Percentiles rank a stretch among this genome's conserved stretches.
phyloP scores from a whole-genome alignment of 2,113 vertebrate species.

The Forbesichthys agassizii region DNA sequence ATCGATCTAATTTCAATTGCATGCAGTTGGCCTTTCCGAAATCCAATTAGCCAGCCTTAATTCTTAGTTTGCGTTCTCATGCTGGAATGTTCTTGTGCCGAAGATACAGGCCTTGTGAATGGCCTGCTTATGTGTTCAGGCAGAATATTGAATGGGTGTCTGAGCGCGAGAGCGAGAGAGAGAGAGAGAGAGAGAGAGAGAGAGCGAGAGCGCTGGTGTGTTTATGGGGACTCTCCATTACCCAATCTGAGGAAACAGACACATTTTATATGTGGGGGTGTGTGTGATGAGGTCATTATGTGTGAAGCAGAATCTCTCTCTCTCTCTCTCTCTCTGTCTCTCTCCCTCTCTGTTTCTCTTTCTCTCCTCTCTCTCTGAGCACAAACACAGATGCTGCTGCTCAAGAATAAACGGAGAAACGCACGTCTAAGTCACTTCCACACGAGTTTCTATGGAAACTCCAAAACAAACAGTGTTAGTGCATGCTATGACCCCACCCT shows the following conservation, averaged over 20 bases:
- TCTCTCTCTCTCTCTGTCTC: conserved; percentile 33
- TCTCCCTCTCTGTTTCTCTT: neutral
- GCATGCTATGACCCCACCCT: conserved; percentile 56
- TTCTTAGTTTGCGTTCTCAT: conserved; percentile 4
- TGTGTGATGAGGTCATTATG: conserved; percentile 66
- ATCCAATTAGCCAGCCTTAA: conserved; percentile 32
- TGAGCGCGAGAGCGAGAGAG: neutral
- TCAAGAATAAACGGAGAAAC: neutral
- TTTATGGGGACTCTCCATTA: conserved; percentile 50
- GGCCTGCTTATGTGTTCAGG: conserved; percentile 16
- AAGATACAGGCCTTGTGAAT: conserved; percentile 20
- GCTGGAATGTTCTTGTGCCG: conserved; percentile 9
- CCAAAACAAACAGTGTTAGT: conserved; percentile 70
- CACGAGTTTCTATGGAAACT: conserved; percentile 62
- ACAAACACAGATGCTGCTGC: conserved; percentile 14
- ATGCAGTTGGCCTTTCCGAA: neutral
- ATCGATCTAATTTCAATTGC: conserved; percentile 19
- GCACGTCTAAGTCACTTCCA: conserved; percentile 22
- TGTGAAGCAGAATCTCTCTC: conserved; percentile 51
- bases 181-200: conserved; percentile 12
- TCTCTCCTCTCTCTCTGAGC: conserved; percentile 18
- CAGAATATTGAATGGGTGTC: conserved; percentile 34
- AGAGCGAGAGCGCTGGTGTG: conserved; percentile 15
- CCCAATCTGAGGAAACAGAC: conserved; percentile 60
- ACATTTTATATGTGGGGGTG: conserved; percentile 50